These are phyloP conservation scores for Coleophora flavipennella DNA, from an alignment of 2,888 invertebrate species.

Conservation along the genomic window DNA sequence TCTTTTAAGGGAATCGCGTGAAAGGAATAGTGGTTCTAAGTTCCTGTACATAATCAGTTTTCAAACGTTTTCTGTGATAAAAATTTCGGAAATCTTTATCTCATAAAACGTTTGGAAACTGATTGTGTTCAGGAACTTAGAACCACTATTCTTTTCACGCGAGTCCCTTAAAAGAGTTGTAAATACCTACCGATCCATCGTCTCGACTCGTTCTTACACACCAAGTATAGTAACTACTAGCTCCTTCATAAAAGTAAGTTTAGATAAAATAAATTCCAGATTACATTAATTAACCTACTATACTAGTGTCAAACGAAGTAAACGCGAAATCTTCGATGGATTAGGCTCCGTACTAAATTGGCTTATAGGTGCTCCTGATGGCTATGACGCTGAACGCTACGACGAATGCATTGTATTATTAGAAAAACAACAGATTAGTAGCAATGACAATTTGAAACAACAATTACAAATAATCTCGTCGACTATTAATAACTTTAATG, in stretches of 20 bases:
- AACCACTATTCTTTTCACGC: constrained; percentile 16
- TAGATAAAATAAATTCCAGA: constrained; percentile 16
- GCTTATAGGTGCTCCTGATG: constrained; percentile 24
- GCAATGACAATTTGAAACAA: constrained; percentile 14
- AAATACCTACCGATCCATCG: no score
- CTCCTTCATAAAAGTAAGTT: constrained; percentile 13
- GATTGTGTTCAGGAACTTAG: constrained; percentile 11
- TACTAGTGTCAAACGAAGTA: constrained; percentile 14
- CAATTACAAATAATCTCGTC: constrained; percentile 23
- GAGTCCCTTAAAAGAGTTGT: constrained; percentile 16
- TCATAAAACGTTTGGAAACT: no score
- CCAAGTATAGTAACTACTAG: constrained; percentile 11
- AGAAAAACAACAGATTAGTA: constrained; percentile 20
- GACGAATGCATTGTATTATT: constrained; percentile 21
- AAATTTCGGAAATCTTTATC: no score
- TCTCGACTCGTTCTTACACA: no score
- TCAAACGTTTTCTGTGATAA: no score
- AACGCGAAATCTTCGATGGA: constrained; percentile 22
- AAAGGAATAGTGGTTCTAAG: constrained; percentile 15
- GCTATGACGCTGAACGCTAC: constrained; percentile 21
- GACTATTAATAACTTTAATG: constrained; percentile 19
- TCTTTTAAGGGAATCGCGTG: constrained; percentile 15
- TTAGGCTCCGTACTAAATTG: constrained; percentile 22
- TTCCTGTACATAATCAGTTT: constrained; percentile 17
- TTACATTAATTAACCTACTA: constrained; percentile 16